A percentile compares a stretch with the other conserved stretches of the same genome.
Evolutionary conservation across 2,797 vertebrate genomes (phyloP).

Genomic region (Rallus crepitans): DNA sequence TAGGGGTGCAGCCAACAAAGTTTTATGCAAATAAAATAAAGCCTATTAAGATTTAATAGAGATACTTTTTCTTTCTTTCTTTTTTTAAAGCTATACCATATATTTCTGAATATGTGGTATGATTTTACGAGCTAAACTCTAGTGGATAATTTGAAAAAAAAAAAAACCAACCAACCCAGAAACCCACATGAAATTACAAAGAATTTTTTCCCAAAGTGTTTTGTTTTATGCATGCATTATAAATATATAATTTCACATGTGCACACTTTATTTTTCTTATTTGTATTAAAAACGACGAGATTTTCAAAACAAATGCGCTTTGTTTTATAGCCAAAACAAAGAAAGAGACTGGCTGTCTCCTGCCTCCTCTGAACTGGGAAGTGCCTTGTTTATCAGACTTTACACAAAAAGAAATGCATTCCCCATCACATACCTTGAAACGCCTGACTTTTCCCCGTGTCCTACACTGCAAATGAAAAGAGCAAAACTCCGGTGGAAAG

Average conservation of each 20-base stretch:
- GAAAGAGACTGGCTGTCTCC: rapidly evolving
- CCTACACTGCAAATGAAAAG: background rate
- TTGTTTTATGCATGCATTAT: background rate
- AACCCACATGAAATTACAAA: background rate
- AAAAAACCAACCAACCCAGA: too few relatives aligned
- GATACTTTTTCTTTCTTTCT: background rate
- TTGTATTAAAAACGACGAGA: background rate
- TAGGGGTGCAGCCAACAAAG: background rate
- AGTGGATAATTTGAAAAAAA: background rate
- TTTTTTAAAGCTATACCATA: background rate
- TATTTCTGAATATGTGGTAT: background rate
- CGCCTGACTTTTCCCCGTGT: background rate
- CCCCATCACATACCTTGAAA: background rate
- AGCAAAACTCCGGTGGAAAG: background rate
- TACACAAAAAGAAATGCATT: background rate
- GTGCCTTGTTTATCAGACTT: background rate
- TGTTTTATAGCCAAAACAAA: background rate
- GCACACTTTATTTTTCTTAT: background rate
- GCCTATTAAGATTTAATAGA: background rate
- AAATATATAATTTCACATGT: background rate
- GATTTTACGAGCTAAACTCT: background rate
- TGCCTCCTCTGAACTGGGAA: background rate
- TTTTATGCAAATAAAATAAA: background rate
- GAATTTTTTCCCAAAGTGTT: background rate
- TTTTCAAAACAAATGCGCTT: background rate